These are phyloP conservation scores for Litocranius walleri DNA, from an alignment of 2,113 vertebrate genomes.

Conservation along the genomic window DNA sequence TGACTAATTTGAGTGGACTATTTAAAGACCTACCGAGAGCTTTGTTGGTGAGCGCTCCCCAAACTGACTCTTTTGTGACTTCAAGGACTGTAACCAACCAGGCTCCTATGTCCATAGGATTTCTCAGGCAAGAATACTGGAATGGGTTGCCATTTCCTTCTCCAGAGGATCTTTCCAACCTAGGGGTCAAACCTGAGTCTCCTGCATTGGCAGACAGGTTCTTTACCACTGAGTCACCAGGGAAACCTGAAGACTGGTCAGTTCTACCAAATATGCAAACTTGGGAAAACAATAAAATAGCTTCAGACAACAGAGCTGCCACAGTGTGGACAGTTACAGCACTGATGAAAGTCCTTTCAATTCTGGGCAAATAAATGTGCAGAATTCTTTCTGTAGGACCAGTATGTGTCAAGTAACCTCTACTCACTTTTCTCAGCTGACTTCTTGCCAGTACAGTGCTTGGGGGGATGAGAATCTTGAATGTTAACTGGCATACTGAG, in stretches of 20 bases:
- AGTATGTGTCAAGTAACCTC: not conserved
- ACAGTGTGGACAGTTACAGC: not conserved
- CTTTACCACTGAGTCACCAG: not conserved
- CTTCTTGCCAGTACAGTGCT: not conserved
- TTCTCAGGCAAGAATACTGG: not conserved
- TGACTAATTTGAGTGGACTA: not conserved
- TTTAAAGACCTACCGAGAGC: not conserved
- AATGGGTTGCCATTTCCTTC: not conserved
- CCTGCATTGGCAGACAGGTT: not conserved
- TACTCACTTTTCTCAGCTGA: not conserved
- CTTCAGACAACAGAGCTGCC: not conserved
- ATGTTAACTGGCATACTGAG: not conserved
- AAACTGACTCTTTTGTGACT: not conserved
- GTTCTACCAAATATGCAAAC: not conserved
- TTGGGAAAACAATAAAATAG: not conserved
- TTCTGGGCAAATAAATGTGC: not conserved
- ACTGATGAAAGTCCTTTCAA: not conserved
- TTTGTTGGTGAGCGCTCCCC: not conserved
- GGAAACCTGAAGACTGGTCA: not conserved
- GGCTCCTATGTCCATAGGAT: not conserved
- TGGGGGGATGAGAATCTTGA: not conserved
- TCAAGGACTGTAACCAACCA: not conserved
- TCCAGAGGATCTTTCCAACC: not conserved
- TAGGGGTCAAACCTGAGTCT: not conserved
- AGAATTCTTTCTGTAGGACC: not conserved